These are phyloP conservation scores for Pygoscelis adeliae DNA, from an alignment of 2,113 vertebrate genomes.

Conservation along the genomic window DNA sequence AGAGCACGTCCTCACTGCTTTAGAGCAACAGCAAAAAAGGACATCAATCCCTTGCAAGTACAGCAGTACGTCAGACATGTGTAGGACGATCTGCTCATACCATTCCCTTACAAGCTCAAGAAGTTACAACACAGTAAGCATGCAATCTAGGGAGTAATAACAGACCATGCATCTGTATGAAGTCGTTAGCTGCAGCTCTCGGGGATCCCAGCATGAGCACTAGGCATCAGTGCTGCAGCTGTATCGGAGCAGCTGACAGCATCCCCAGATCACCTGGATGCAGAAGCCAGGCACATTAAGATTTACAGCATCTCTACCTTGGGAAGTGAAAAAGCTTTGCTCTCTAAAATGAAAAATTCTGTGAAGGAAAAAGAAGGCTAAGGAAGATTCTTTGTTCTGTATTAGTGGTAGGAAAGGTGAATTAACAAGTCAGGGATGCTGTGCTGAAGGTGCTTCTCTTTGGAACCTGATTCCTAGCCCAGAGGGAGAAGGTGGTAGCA, in stretches of 20 bases:
- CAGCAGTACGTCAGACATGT: background rate
- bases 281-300: accelerated
- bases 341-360: background rate
- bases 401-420: background rate
- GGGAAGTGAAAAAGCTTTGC: background rate
- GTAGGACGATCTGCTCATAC: background rate
- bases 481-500: background rate
- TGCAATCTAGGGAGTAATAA: background rate
- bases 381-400: background rate
- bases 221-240: background rate
- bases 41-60: background rate
- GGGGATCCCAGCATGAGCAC: background rate
- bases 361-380: background rate
- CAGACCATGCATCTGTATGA: accelerated
- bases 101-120: background rate
- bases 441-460: background rate
- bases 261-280: background rate
- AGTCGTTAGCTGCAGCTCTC: background rate
- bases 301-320: background rate
- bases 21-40: background rate
- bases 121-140: background rate
- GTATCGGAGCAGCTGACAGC: background rate
- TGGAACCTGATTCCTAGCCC: background rate
- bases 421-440: background rate
- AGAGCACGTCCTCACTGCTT: background rate